Evolutionary conservation across 2,797 vertebrate species (phyloP), one percentile per base, ranked within the genome.

Genomic region (Trachops cirrhosus): DNA sequence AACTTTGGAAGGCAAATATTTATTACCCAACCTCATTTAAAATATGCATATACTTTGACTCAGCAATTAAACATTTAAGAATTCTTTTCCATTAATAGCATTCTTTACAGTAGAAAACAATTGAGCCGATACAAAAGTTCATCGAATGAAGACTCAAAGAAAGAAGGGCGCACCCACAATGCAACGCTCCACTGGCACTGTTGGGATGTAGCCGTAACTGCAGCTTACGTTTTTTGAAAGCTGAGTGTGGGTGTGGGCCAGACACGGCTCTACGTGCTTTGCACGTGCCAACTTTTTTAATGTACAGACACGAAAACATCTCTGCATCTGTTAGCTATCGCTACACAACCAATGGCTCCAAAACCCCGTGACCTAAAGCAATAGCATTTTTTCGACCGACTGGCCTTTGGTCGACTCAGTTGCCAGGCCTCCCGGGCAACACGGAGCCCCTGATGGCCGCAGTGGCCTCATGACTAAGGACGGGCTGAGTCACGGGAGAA

Each of bases 101-200:
- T 77, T 93, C 41, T 54, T 95, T n/a, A 80, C 1, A 73, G 52
- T 16, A 73, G 46, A 37, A 95, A 96, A 80, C 86, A 87, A 54
- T 7, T 15, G 26, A 67, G 93, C 48, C 7, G 14, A 34, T 75
- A 26, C n/a, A 85, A 46, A 73, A 77, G 48, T 48, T 87, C 44
- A 68, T 46, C 52, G 46, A 92, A 73, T 3, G 50, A 82, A 50
- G n/a, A 71, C 71, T 79, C 44, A 16, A 86, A 77, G 71, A 91
- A 79, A 91, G 87, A 67, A 79, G 0, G 21, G 37, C 21, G 19
- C 22, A 12, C 1, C 12, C 18, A 24, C 5, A 86, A 39, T 6
- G 19, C 54, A 83, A 75, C 46, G 24, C 7, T 82, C 73, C 48
- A 24, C 52, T 85, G 50, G n/a, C 32, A 48, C 75, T 32, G 26